A percentile compares a stretch with the other conserved stretches of the same genome.
Evolutionary conservation across 2,888 invertebrate genomes (phyloP).

Genomic region (Hirtodrosophila cameraria): DNA sequence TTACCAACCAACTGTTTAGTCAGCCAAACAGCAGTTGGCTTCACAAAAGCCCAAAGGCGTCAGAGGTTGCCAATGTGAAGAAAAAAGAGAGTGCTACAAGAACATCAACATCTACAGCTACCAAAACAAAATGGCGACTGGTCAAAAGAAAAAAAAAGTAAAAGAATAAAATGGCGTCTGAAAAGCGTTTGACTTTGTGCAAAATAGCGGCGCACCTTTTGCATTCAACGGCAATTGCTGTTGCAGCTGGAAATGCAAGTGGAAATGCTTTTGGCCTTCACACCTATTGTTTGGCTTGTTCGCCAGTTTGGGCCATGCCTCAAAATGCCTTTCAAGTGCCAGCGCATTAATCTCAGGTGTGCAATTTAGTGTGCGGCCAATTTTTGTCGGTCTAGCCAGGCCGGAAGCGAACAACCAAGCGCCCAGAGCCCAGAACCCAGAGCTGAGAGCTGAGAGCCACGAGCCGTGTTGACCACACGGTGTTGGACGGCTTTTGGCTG

Average conservation of each 20-base stretch:
- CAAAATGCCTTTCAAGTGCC: conserved; percentile 64
- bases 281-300: conserved; percentile 44
- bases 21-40: conserved; percentile 20
- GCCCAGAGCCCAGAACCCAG: not conserved
- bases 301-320: conserved; percentile 11
- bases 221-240: conserved; percentile 16
- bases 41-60: conserved; percentile 34
- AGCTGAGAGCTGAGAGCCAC: conserved; percentile 31
- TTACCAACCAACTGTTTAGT: conserved; percentile 8
- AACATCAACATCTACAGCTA: conserved; percentile 4
- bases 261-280: conserved; percentile 53
- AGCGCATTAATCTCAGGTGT: conserved; percentile 78
- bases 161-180: conserved; percentile 18
- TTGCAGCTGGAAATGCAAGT: conserved; percentile 21
- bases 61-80: conserved; percentile 11
- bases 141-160: conserved; percentile 26
- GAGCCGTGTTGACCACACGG: conserved; percentile 63
- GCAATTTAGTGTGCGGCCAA: conserved; percentile 79
- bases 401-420: conserved; percentile 36
- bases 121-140: conserved; percentile 8
- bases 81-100: not conserved
- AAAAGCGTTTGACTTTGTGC: conserved; percentile 68
- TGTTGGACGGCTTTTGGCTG: conserved; percentile 14
- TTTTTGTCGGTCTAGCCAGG: conserved; percentile 67
- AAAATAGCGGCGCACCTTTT: conserved; percentile 5